phyloP scores from a whole-genome alignment of 1,140 invertebrate species.

The Pogonognathellus flavescens region DNA sequence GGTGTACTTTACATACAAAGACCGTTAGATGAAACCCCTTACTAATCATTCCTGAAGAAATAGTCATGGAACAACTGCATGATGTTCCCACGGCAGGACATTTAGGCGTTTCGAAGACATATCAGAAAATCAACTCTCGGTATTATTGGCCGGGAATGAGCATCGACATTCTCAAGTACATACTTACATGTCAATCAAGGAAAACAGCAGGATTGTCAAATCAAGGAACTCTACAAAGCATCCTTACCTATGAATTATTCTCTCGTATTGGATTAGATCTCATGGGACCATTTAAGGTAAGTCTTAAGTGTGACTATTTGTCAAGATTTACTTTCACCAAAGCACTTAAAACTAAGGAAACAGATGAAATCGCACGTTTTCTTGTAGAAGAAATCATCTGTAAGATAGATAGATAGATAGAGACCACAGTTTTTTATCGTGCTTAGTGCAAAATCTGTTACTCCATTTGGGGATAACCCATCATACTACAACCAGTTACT shows the following conservation, averaged over 20 bases:
- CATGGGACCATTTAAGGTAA: not conserved
- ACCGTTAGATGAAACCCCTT: not conserved
- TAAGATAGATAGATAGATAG: not conserved
- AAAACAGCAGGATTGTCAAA: not conserved
- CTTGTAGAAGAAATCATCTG: not conserved
- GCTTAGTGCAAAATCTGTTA: constrained; percentile 67
- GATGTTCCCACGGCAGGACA: constrained; percentile 28
- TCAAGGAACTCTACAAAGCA: not conserved
- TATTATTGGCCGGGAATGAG: constrained; percentile 53
- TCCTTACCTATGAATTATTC: not conserved
- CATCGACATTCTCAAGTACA: not conserved
- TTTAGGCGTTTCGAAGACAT: constrained; percentile 49
- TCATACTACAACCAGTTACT: not conserved
- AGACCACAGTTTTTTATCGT: constrained; percentile 44
- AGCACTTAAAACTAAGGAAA: not conserved
- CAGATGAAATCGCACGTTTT: not conserved
- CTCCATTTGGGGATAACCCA: constrained; percentile 65
- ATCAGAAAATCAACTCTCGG: not conserved
- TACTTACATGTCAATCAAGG: constrained; percentile 47
- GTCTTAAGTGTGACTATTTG: not conserved
- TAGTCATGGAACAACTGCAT: constrained; percentile 48
- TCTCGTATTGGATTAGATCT: not conserved
- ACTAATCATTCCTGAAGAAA: too few species aligned
- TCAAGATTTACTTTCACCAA: not conserved
- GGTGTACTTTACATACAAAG: constrained; percentile 52